Percentiles rank a stretch among this genome's conserved stretches.
Evolutionary conservation across 2,888 invertebrate species (phyloP).

Genomic region (Apodemia mormo): DNA sequence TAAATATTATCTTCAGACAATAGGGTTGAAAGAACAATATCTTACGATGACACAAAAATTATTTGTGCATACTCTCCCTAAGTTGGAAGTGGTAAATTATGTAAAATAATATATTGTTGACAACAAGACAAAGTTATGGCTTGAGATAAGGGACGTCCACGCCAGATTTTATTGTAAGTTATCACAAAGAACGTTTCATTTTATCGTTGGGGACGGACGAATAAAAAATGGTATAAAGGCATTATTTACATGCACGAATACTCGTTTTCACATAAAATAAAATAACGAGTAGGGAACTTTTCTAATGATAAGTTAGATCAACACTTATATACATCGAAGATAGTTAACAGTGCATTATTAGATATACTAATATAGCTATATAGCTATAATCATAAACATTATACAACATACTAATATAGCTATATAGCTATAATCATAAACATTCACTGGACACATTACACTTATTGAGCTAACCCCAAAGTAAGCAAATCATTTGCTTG

Average conservation of each 20-base stretch:
- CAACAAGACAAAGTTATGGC: constrained; percentile 5
- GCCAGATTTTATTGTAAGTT: constrained; percentile 10
- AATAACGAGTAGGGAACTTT: too few relatives aligned
- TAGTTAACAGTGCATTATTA: too few relatives aligned
- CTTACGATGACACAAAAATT: background rate
- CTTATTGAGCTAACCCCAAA: too few relatives aligned
- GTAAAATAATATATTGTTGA: constrained; percentile 7
- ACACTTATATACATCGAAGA: too few relatives aligned
- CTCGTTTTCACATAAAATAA: too few relatives aligned
- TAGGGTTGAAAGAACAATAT: background rate
- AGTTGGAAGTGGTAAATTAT: constrained; percentile 8
- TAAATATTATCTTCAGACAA: background rate
- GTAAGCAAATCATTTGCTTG: too few relatives aligned
- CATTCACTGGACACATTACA: too few relatives aligned
- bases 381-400: too few relatives aligned
- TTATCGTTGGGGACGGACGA: background rate
- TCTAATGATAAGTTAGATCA: too few relatives aligned
- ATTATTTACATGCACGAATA: background rate
- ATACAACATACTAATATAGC: too few relatives aligned
- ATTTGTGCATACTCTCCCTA: background rate
- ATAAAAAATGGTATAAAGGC: background rate
- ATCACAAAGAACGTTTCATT: background rate
- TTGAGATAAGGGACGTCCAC: background rate
- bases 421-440: too few relatives aligned
- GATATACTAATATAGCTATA: too few relatives aligned